Evolutionary conservation across 2,888 invertebrate species (phyloP), one percentile per base, ranked within the genome.

Genomic region (Penaeus monodon): DNA sequence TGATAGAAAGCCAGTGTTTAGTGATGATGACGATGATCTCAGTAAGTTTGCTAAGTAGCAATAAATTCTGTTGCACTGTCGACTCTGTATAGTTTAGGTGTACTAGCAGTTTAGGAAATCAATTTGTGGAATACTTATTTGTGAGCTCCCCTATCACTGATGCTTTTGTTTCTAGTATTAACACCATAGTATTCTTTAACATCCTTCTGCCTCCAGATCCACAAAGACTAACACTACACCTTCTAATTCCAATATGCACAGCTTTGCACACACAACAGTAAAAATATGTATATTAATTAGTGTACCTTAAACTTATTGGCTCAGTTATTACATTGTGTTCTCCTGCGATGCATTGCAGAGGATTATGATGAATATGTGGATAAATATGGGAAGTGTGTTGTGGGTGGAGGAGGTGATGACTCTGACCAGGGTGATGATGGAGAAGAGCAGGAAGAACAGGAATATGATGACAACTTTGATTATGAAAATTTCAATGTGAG

Each of bases 1-100:
- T 33, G 73, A 68, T 27, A 85, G 88, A 66, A 86, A 88, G n/a
- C 89, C 89, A 7, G 79, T 79, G 29, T 89, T 88, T 38, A 73
- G 73, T 81, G 88, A 88, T 38, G 85, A 84, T 20, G 76, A 80
- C n/a, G 88, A 86, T 70, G 81, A 81, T 57, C 73, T 73, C 20
- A 73, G 85, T 85, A 80, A 84, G 84, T 84, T 68, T 22, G 49
- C 57, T n/a, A 27, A 68, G 29, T 27, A 17, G 38, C 66, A 0
- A 66, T 64, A 76, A 24, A 27, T 44, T n/a, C n/a, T 44, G 22
- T 24, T 76, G 8, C n/a, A 76, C 7, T 66, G 24, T 66, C 8
- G 24, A 66, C 0, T n/a, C 7, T 12, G n/a, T 66, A 66, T 66
- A 66, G n/a, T n/a, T 66, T 17, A 20, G 24, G 66, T 20, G 24